Evolutionary conservation across 2,888 invertebrate genomes (phyloP).

Genomic region (Aquatica leii): DNA sequence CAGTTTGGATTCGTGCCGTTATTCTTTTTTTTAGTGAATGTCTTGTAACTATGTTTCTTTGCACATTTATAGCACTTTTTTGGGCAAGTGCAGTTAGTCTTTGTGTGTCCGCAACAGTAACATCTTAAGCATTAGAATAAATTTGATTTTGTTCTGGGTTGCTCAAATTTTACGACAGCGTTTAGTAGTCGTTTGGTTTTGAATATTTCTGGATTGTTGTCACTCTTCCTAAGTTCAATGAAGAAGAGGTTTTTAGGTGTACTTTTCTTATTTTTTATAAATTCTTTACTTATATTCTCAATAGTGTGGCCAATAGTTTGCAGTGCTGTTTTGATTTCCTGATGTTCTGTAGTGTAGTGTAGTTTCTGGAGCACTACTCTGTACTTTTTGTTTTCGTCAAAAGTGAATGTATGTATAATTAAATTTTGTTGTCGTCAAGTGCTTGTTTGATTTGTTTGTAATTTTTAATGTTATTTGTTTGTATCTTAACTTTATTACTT

Average conservation of each 20-base stretch:
- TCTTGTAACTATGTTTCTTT: constrained; percentile 7
- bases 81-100: constrained; percentile 3
- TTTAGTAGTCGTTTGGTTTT: constrained; percentile 5
- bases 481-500: no score
- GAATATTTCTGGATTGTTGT: no score
- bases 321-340: no score
- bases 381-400: no score
- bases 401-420: constrained; percentile 1
- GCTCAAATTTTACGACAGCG: constrained; percentile 6
- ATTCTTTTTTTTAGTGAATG: neutral
- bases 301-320: constrained; percentile 1
- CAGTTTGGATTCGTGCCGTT: constrained; percentile 9
- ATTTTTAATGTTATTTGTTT: no score
- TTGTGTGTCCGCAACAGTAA: constrained; percentile 11
- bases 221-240: no score
- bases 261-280: neutral
- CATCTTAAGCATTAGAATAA: constrained; percentile 10
- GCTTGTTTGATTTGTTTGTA: no score
- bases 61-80: constrained; percentile 7
- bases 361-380: no score
- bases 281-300: constrained; percentile 5
- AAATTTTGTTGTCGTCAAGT: neutral
- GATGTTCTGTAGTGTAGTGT: no score
- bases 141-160: constrained; percentile 14
- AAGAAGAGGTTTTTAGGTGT: no score